A percentile compares a stretch with the other conserved stretches of the same genome.
These are phyloP conservation scores for Macrochelys suwanniensis DNA, from an alignment of 2,797 vertebrate genomes.

Conservation along the genomic window DNA sequence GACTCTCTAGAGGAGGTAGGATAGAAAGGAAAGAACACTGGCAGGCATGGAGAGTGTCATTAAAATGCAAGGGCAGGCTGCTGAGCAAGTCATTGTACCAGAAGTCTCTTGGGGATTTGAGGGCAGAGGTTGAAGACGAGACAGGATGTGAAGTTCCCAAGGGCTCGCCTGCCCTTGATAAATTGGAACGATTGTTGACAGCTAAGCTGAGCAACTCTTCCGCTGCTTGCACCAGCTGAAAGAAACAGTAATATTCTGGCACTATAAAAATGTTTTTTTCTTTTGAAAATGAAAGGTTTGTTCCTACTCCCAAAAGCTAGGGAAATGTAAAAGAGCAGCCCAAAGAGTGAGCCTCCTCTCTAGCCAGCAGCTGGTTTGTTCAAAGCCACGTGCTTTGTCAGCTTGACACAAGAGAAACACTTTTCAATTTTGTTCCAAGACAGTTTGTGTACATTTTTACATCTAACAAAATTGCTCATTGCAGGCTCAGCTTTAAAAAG, in stretches of 20 bases:
- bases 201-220: not conserved
- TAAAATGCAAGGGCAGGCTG: not conserved
- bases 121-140: not conserved
- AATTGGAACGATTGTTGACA: not conserved
- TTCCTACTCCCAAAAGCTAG: not conserved
- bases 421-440: not conserved
- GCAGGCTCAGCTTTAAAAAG: not conserved
- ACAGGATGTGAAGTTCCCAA: not conserved
- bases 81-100: not conserved
- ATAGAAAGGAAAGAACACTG: not conserved
- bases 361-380: not conserved
- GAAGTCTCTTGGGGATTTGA: not conserved
- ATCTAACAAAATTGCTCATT: not conserved
- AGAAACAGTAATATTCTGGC: not conserved
- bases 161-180: not conserved
- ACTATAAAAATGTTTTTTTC: not conserved
- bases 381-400: not conserved
- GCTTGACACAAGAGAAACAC: not conserved
- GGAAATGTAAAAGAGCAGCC: not conserved
- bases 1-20: not conserved
- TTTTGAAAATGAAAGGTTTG: not conserved
- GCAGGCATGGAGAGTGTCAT: fast-evolving
- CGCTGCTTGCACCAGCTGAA: not conserved
- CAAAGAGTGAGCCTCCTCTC: not conserved
- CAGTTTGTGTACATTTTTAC: not conserved